These are phyloP conservation scores for Gymnopithys bicolor DNA, from an alignment of 2,797 vertebrate genomes.

Conservation along the genomic window DNA sequence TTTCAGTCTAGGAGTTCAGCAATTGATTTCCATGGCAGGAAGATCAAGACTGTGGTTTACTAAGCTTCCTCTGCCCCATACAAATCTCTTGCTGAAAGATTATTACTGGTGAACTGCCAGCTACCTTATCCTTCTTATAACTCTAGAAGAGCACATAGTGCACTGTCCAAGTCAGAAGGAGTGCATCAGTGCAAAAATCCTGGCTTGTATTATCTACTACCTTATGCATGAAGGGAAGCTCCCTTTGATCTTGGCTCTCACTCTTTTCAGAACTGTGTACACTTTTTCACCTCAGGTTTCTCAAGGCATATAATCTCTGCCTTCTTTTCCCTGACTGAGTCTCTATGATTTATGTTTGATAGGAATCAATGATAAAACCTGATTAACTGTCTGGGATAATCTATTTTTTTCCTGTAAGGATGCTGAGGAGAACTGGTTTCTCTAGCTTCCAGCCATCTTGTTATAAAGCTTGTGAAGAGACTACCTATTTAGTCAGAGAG, in stretches of 20 bases:
- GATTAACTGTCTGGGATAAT: neutral
- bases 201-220: neutral
- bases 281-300: neutral
- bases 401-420: neutral
- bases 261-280: neutral
- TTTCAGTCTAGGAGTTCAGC: neutral
- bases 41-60: constrained; percentile 6
- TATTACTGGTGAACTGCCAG: neutral
- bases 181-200: neutral
- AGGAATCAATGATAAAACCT: neutral
- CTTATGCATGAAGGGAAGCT: neutral
- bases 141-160: neutral
- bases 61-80: neutral
- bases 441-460: neutral
- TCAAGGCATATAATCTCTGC: neutral
- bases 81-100: neutral
- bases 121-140: neutral
- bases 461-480: neutral
- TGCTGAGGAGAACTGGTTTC: neutral
- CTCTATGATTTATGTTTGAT: neutral
- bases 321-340: neutral
- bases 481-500: neutral
- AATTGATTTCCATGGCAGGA: constrained; percentile 11
- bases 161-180: neutral
- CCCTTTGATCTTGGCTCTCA: neutral